Conservation (phyloP, 1,140 invertebrate species). For the Lucilia cuprina region DNA sequence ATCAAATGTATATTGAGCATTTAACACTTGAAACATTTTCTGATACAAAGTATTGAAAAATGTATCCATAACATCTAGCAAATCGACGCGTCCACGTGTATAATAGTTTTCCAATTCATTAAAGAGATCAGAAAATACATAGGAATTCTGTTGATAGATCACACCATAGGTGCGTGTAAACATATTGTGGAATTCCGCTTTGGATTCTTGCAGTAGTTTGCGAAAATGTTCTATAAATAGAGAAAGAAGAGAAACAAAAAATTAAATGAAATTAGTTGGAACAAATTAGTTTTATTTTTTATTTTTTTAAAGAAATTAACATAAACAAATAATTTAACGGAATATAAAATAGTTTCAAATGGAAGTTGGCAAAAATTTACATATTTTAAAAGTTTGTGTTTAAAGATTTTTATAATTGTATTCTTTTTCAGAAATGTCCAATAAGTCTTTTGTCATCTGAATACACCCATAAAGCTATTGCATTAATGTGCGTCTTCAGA, state of each 20-base stretch:
- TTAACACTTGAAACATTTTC: conserved; percentile 95
- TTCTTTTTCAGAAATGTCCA: no score
- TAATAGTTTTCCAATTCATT: conserved; percentile 91
- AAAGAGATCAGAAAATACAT: conserved; percentile 92
- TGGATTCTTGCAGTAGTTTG: conserved; percentile 81
- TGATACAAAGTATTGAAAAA: conserved; percentile 94
- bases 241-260: conserved; percentile 36
- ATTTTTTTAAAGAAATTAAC: not conserved
- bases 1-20: conserved; percentile 88
- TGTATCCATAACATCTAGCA: conserved; percentile 85
- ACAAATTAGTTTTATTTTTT: not conserved
- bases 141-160: conserved; percentile 92
- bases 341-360: not conserved
- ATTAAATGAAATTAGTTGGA: not conserved
- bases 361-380: no score
- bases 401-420: not conserved
- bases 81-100: conserved; percentile 78
- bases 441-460: no score
- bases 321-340: not conserved
- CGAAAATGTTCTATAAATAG: conserved; percentile 81
- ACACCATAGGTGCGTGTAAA: conserved; percentile 94
- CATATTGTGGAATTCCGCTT: conserved; percentile 90
- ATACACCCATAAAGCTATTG: no score
- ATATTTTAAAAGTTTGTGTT: not conserved
- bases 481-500: no score